phyloP scores from a whole-genome alignment of 2,888 invertebrate genomes.

The Lypha dubia region DNA sequence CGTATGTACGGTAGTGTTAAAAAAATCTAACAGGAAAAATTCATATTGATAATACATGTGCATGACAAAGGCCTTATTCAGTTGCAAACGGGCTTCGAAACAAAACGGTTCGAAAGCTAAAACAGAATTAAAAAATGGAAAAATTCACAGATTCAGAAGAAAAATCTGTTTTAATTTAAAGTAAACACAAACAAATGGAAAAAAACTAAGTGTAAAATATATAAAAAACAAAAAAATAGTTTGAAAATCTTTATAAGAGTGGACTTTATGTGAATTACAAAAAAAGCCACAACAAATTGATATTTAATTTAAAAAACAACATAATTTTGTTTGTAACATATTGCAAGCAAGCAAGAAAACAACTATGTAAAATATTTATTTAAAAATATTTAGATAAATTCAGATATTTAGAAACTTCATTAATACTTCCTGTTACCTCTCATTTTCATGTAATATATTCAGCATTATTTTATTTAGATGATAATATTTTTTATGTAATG shows the following conservation, averaged over 20 bases:
- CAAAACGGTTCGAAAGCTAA: slow-evolving; percentile 43
- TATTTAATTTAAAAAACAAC: background rate
- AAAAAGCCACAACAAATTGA: background rate
- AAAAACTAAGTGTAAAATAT: background rate
- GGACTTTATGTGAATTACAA: background rate
- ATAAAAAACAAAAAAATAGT: background rate
- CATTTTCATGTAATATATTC: background rate
- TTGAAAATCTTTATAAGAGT: background rate
- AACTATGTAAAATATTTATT: background rate
- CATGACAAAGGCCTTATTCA: slow-evolving; percentile 57
- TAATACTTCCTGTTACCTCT: background rate
- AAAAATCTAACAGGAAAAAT: slow-evolving; percentile 36
- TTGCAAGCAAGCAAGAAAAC: background rate
- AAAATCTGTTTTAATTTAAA: background rate
- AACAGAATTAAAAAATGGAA: slow-evolving; percentile 37
- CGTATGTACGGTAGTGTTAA: slow-evolving; percentile 9
- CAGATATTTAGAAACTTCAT: too few species aligned
- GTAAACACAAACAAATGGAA: slow-evolving; percentile 23
- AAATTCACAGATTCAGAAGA: background rate
- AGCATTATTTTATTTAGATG: background rate
- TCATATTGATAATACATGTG: slow-evolving; percentile 65
- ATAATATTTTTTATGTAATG: slow-evolving; percentile 5
- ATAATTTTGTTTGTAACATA: too few species aligned
- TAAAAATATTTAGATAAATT: background rate
- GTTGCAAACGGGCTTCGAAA: slow-evolving; percentile 64